These are phyloP conservation scores for Chironomus tentans DNA, from an alignment of 2,888 invertebrate genomes.

Conservation along the genomic window DNA sequence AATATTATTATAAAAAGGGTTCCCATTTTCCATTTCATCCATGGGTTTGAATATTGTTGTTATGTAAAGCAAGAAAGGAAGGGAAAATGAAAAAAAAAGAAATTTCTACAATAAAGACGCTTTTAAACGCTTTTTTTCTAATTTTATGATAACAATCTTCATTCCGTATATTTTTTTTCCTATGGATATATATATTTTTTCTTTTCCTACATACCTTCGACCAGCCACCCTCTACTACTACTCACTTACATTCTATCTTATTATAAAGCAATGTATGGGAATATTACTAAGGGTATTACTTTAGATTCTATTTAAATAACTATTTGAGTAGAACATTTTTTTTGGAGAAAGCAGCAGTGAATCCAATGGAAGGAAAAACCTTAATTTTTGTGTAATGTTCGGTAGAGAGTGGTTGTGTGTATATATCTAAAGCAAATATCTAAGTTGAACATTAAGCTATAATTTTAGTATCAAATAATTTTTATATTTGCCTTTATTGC, in stretches of 20 bases:
- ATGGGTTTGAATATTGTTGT: not conserved
- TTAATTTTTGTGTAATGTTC: slow-evolving; percentile 25
- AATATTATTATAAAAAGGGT: slow-evolving; percentile 15
- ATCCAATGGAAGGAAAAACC: slow-evolving; percentile 3
- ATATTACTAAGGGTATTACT: not conserved
- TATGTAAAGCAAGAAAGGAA: slow-evolving; percentile 1
- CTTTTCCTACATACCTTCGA: not conserved
- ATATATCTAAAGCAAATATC: slow-evolving; percentile 21
- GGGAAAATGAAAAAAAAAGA: not conserved
- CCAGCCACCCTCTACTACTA: not conserved
- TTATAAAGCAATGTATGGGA: no score
- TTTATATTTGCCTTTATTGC: slow-evolving; percentile 27
- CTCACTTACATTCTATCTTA: not conserved
- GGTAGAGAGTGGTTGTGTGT: not conserved
- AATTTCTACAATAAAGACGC: slow-evolving; percentile 24
- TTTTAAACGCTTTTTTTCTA: slow-evolving; percentile 27
- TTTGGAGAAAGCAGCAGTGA: not conserved
- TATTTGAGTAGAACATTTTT: not conserved
- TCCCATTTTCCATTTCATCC: not conserved
- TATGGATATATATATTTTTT: not conserved
- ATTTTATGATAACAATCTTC: slow-evolving; percentile 26
- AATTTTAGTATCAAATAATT: slow-evolving; percentile 27
- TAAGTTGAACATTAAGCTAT: slow-evolving; percentile 24
- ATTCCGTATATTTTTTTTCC: not conserved
- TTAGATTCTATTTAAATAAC: slow-evolving; percentile 21